Evolutionary conservation across 2,888 invertebrate genomes (phyloP), one percentile per base, ranked within the genome.

Genomic region (Spodoptera picta): DNA sequence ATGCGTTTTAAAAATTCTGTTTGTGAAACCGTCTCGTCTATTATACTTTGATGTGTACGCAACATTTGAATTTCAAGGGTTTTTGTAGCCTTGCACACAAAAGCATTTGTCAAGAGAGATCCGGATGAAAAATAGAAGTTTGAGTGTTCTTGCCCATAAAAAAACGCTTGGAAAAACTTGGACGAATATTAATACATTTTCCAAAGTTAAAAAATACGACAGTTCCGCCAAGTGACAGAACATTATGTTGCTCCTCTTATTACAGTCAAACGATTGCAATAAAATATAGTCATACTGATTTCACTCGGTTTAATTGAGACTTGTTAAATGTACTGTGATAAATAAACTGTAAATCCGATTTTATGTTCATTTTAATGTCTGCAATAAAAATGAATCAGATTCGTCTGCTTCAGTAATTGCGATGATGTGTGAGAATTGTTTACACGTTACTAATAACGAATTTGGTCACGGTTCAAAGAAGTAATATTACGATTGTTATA

Each of bases 401-500:
- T 45, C 42, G 36, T 65, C 44, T 53, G 47, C 41, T 57, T 47
- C 47, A 67, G 51, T 76, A 14, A 62, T 62, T 51, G 44, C 63
- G 50, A 57, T 60, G 60, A 56, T 47, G 53, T 52, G 48, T 55
- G 5, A 55, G 36, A 50, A 62, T 66, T 74, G 36, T 43, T 45
- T 36, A 31, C 65, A 55, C 36, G 52, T 50, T 44, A 46, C 42
- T 60, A 43, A 69, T 59, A 59, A 43, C 24, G 24, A 50, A 27
- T 60, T 49, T 56, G 23, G 65, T 66, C 24, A 63, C 47, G 23
- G 53, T 64, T 69, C 64, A 49, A 19, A 49, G 46, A 24, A 51
- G 36, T 57, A 55, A 12, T 65, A 63, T 65, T 62, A 77, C 62
- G 45, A 75, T 44, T 62, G 57, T 79, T 72, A 80, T 63, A 67